Evolutionary conservation across 2,113 vertebrate species (phyloP).

Genomic region (Dicentrarchus labrax): DNA sequence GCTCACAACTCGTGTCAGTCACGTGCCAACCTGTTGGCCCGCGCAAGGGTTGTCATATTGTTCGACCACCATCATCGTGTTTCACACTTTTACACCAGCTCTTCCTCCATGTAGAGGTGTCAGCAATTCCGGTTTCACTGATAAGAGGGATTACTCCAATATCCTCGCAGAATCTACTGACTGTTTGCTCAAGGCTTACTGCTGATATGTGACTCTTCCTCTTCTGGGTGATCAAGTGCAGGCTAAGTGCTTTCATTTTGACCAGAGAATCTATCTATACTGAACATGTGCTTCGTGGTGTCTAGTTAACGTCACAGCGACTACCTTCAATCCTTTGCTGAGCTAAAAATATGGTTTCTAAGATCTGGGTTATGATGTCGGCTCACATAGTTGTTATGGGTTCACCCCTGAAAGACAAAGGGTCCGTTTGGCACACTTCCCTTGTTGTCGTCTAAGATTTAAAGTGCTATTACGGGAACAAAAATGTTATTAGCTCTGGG

Average conservation of each 20-base stretch:
- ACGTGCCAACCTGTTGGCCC: conserved; percentile 4
- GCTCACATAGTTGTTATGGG: neutral
- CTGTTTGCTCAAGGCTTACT: conserved; percentile 38
- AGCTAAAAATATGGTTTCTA: conserved; percentile 8
- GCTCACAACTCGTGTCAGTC: conserved; percentile 1
- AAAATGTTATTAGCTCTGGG: neutral
- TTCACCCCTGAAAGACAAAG: neutral
- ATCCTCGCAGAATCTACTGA: conserved; percentile 31
- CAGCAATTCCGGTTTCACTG: conserved; percentile 6
- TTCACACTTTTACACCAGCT: conserved; percentile 30
- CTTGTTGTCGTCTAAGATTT: neutral
- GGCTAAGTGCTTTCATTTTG: conserved; percentile 12
- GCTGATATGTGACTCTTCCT: conserved; percentile 27
- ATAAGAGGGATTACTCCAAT: conserved; percentile 33
- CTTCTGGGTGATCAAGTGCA: conserved; percentile 19
- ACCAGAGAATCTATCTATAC: conserved; percentile 18
- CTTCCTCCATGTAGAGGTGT: neutral
- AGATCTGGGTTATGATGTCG: conserved; percentile 18
- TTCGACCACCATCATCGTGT: conserved; percentile 22
- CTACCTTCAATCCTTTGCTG: neutral
- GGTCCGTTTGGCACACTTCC: neutral
- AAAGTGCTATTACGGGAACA: neutral
- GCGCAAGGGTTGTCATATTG: neutral
- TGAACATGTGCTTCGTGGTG: conserved; percentile 21
- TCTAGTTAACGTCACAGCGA: conserved; percentile 18